Conservation (phyloP, 2,888 invertebrate species). For the Apodemia duryi region DNA sequence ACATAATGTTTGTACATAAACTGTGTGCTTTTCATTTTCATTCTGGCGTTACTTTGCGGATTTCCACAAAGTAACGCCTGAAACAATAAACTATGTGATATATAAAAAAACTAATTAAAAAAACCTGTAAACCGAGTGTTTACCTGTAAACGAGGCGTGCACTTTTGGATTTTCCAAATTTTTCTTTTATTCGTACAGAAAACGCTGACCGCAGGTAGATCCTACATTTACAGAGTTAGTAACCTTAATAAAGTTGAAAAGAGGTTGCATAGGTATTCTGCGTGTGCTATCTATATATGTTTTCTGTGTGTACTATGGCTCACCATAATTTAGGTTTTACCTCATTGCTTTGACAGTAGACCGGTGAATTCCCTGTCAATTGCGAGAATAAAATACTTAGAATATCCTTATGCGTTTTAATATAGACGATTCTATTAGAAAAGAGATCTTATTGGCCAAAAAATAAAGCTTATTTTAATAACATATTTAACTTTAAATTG, state of each 20-base stretch:
- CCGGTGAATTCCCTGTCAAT: constrained; percentile 4
- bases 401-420: not conserved
- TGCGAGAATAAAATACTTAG: not conserved
- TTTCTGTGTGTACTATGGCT: not conserved
- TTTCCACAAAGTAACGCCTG: no score
- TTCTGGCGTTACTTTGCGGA: no score
- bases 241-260: not conserved
- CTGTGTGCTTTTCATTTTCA: no score
- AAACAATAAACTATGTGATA: no score
- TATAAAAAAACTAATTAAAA: no score
- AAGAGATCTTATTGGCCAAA: not conserved
- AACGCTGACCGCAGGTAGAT: no score
- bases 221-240: no score
- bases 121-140: no score
- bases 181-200: no score
- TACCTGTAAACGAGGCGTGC: no score
- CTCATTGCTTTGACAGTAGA: not conserved
- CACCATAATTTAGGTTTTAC: constrained; percentile 4
- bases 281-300: not conserved
- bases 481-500: not conserved
- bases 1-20: no score
- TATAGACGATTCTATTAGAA: not conserved
- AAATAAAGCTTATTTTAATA: not conserved
- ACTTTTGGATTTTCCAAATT: no score
- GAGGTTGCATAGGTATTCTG: not conserved